Base-by-base conservation (phyloP, 2,888 invertebrate genomes). In the Philaethria dido region DNA sequence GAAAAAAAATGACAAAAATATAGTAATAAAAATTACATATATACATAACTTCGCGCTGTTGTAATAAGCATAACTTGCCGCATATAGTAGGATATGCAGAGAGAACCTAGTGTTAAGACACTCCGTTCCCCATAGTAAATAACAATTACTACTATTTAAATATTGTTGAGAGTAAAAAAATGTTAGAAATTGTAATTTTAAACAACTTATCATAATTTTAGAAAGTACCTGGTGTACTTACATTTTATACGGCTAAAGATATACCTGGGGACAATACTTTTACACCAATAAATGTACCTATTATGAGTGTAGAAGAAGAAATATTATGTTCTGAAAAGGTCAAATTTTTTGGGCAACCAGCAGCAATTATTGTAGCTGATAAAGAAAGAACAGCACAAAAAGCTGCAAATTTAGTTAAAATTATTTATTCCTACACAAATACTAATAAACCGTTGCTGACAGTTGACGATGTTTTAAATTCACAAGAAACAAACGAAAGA, bases 241-340 rank as follows among this genome's bases (percentile, higher is more conserved):
- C 93, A 22, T 95, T 95, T 74, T 93, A 94, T 72, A 84, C 93
- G 4, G 94, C 94, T 0, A 93, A 94, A 79, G 95, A 95, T 76
- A 93, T 96, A 74, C 95, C 95, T 0, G 95, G 95, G 6, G 80
- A 84, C 42, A 96, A 96, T 81, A 79, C 86, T 44, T 94, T 93
- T 73, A 90, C 85, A 1, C 86, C 89, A 22, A 54, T 70, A 0
- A 80, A 80, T 47, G 72, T 84, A 3, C 80, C 81, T 3, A 54
- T 87, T 0, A 75, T 88, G 64, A 25, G 61, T 3, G 78, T 69
- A 0, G 72, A 79, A 4, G 92, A 92, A 79, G 89, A 90, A 81
- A 82, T 92, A 65, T 71, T 92, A 13, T 88, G 89, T 69, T 82
- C 84, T 5, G 81, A 79, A 66, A 75, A 88, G 71, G 87, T 95